These are phyloP conservation scores for Lagenorhynchus albirostris DNA, from an alignment of 2,113 vertebrate genomes.

Conservation along the genomic window DNA sequence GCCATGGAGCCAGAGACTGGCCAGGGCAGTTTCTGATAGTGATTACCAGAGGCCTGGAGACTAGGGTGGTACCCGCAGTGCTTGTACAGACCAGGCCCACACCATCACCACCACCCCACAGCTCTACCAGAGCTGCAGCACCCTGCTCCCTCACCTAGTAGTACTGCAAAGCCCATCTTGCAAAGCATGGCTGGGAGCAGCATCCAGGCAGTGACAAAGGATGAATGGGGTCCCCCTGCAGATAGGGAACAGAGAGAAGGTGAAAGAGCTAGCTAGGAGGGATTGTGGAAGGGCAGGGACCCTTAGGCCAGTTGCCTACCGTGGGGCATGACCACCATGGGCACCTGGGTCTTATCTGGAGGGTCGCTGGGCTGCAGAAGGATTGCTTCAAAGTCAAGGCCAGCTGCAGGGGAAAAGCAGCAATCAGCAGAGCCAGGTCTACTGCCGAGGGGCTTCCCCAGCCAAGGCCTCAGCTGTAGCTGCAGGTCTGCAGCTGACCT, in stretches of 20 bases:
- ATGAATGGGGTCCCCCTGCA: slow-evolving; percentile 93
- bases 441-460: background rate
- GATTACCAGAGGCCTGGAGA: background rate
- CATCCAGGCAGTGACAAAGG: slow-evolving; percentile 90
- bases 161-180: slow-evolving; percentile 89
- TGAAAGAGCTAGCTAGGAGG: background rate
- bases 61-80: background rate
- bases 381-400: slow-evolving; percentile 92
- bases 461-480: background rate
- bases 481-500: background rate
- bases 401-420: slow-evolving; percentile 78
- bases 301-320: slow-evolving; percentile 81
- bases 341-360: slow-evolving; percentile 82
- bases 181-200: slow-evolving; percentile 88
- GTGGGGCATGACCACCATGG: slow-evolving; percentile 92
- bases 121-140: background rate
- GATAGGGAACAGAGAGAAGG: background rate
- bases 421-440: background rate
- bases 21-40: background rate
- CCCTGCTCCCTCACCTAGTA: slow-evolving; percentile 86
- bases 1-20: background rate
- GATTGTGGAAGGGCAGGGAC: background rate
- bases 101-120: background rate
- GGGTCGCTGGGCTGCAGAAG: slow-evolving; percentile 87
- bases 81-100: background rate